Base-by-base conservation (phyloP, 2,113 vertebrate species). In the Trogon melanurus region DNA sequence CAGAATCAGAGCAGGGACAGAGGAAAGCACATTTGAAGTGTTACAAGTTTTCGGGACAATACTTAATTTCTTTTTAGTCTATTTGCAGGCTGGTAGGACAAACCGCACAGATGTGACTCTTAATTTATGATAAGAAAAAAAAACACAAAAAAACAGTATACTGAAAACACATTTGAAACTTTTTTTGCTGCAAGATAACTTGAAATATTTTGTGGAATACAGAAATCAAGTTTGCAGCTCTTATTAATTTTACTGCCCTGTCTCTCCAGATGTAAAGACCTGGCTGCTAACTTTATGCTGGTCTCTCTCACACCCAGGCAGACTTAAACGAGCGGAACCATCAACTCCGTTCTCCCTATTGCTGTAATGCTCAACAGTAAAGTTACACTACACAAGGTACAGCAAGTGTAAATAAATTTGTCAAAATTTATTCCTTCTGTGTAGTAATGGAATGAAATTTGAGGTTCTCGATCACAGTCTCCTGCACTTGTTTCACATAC, bases 301-400 rank as follows among this genome's bases (percentile, higher is more conserved):
- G 51, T n/a, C 5, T 30, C 45, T 60, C 47, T 76, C 60, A 54
- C 30, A 34, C 1, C 1, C 22, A 54, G 45, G 13, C 32, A 80
- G 14, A 53, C 13, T 27, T 29, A 41, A 76, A 76, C 38, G 26
- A 95, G 11, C 57, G 76, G 41, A 80, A 60, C 23, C 23, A 23
- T 38, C n/a, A 32, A 4, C 10, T 32, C 9, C 32, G 9, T 34
- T 45, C 56, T 67, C 30, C 61, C 30, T 51, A 73, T 3, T 79
- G 47, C 25, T 0, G 0, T 5, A 45, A 69, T 0, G 1, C 32
- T 66, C 48, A 53, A 18, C n/a, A 44, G 45, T 6, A 61, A 20
- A 15, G 34, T 53, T 19, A 61, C 3, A 6, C 6, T 16, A 16
- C 51, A 72, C 22, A 70, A 14, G 0, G 0, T 38, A 34, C 47